Evolutionary conservation across 2,888 invertebrate genomes (phyloP), one percentile per base, ranked within the genome.

Genomic region (Dynastes hyllus): DNA sequence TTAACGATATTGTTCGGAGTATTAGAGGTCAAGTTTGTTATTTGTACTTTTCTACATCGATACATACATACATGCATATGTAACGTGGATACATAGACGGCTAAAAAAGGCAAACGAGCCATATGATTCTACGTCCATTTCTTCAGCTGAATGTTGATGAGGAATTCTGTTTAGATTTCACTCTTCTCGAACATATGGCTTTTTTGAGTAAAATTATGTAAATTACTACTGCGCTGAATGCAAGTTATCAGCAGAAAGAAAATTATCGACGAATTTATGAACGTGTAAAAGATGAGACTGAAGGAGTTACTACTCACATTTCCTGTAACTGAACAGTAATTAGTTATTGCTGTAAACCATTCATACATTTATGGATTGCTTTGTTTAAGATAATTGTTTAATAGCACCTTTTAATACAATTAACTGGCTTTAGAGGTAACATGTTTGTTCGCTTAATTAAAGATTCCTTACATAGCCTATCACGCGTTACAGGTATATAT

Each of bases 11-110:
- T 70, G 70, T 70, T 70, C 70, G 9, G 32, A 13, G 53, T 53
- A 55, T 70, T 53, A 70, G 70, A 70, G 70, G 70, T 70, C 70
- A 70, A 70, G 70, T 51, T 70, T 70, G 70, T 70, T 70, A 70
- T 70, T 70, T 29, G 70, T 53, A 70, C 6, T 32, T 55, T 53
- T 53, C 16, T 53, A 70, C 51, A 32, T 27, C 5, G 13, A 65
- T 65, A 53, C 55, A 58, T 58, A 22, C 8, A 58, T 8, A 16
- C 55, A 16, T 53, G 53, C 13, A 58, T 45, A 29, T 32, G 32
- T 32, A 22, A 70, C 11, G n/a, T 8, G 8, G 2, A 27, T 16
- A 2, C n/a, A 22, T 5, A 55, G 5, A 58, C 40, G n/a, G 11
- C 45, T 32, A 51, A 29, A 29, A 70, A 11, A 22, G 22, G 22